phyloP scores from a whole-genome alignment of 2,888 invertebrate species.

The Tetanocera ferruginea region DNA sequence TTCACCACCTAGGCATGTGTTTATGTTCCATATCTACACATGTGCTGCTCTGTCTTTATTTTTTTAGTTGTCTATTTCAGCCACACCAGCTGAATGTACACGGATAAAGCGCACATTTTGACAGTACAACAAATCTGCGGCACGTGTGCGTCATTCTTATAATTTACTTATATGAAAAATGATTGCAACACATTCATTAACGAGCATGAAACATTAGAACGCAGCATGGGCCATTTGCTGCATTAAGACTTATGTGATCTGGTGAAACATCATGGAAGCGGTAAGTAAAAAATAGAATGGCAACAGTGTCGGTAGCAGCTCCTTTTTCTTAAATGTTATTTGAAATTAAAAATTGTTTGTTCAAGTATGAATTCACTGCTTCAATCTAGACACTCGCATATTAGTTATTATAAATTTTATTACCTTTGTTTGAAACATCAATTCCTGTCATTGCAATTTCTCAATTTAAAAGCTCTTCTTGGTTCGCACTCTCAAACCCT shows the following conservation, averaged over 20 bases:
- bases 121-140: slow-evolving; percentile 34
- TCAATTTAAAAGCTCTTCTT: not conserved
- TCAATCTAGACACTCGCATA: too few relatives aligned
- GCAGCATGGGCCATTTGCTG: not conserved
- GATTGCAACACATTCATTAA: slow-evolving; percentile 22
- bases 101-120: not conserved
- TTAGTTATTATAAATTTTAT: not conserved
- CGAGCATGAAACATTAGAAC: not conserved
- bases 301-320: too few relatives aligned
- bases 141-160: slow-evolving; percentile 23
- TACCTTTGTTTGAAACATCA: not conserved
- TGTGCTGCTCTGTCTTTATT: too few relatives aligned
- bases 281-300: not conserved
- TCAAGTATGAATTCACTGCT: too few relatives aligned
- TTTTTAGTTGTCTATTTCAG: too few relatives aligned
- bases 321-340: too few relatives aligned
- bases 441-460: not conserved
- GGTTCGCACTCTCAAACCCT: not conserved
- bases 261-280: not conserved
- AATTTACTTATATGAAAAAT: slow-evolving; percentile 17
- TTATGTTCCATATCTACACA: too few relatives aligned
- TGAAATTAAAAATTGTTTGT: too few relatives aligned
- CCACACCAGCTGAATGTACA: not conserved
- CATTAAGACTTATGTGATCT: not conserved
- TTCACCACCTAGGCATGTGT: too few relatives aligned